phyloP scores from a whole-genome alignment of 2,888 invertebrate species.

The Drosophila melanocephala region DNA sequence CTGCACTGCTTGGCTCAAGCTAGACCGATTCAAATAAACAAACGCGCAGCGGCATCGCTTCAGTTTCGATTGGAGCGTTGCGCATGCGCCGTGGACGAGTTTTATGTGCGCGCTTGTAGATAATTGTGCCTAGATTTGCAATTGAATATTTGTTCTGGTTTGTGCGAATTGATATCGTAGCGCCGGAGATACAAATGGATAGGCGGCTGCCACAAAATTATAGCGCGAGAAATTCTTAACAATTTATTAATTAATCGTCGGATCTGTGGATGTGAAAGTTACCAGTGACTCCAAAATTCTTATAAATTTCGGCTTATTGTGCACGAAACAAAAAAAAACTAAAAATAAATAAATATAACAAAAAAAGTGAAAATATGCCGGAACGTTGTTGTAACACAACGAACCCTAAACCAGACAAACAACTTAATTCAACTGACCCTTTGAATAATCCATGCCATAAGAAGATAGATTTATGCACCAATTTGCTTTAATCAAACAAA shows the following conservation, averaged over 20 bases:
- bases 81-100: slow-evolving; percentile 62
- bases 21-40: slow-evolving; percentile 66
- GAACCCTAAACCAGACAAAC: slow-evolving; percentile 34
- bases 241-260: slow-evolving; percentile 9
- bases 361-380: slow-evolving; percentile 54
- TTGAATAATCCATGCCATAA: slow-evolving; percentile 44
- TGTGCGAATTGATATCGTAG: slow-evolving; percentile 6
- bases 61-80: slow-evolving; percentile 76
- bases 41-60: slow-evolving; percentile 54
- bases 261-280: slow-evolving; percentile 49
- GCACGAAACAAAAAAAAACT: background rate
- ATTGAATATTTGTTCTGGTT: slow-evolving; percentile 5
- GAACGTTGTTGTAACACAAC: slow-evolving; percentile 24
- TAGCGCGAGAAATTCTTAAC: slow-evolving; percentile 16
- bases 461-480: slow-evolving; percentile 54
- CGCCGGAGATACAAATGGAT: background rate
- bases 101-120: slow-evolving; percentile 29
- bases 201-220: background rate
- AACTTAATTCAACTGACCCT: slow-evolving; percentile 46
- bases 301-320: slow-evolving; percentile 42
- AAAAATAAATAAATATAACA: slow-evolving; percentile 4
- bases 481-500: slow-evolving; percentile 32
- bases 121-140: slow-evolving; percentile 14
- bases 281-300: slow-evolving; percentile 35
- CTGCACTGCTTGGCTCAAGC: slow-evolving; percentile 41